Evolutionary conservation across 2,797 vertebrate genomes (phyloP).

Genomic region (Pseudocheirus occidentalis): DNA sequence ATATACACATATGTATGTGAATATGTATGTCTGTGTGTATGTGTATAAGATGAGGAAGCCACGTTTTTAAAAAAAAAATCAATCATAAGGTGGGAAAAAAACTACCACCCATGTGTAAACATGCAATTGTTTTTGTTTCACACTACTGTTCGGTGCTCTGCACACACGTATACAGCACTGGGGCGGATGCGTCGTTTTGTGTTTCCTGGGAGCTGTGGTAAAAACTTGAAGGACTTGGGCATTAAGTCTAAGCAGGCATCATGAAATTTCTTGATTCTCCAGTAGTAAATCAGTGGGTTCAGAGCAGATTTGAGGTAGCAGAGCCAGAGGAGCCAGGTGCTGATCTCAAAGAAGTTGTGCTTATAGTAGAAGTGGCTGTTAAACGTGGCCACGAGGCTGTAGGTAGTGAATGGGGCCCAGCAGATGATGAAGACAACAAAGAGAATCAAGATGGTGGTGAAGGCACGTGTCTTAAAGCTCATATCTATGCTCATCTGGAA

Average conservation of each 20-base stretch:
- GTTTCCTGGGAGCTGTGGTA: conserved; percentile 94
- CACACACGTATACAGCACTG: conserved; percentile 96
- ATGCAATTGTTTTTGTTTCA: conserved; percentile 79
- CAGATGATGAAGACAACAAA: conserved; percentile 96
- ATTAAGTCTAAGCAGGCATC: conserved; percentile 97
- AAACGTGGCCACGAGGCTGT: conserved; percentile 95
- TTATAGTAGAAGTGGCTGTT: conserved; percentile 92
- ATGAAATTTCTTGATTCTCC: conserved; percentile 99
- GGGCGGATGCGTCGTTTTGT: conserved; percentile 94
- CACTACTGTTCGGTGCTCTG: conserved; percentile 93
- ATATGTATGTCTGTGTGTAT: not conserved
- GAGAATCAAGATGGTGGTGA: conserved; percentile 98
- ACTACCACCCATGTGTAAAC: conserved; percentile 29
- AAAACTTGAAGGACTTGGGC: conserved; percentile 97
- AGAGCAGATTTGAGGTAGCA: conserved; percentile 99
- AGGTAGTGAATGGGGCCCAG: conserved; percentile 96
- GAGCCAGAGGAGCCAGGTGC: conserved; percentile 97
- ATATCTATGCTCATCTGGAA: conserved; percentile 99
- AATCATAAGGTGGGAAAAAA: conserved; percentile 62
- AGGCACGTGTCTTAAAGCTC: conserved; percentile 99
- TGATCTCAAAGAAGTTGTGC: conserved; percentile 96
- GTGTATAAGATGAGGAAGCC: conserved; percentile 74
- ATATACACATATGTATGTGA: not conserved
- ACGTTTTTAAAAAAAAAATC: conserved; percentile 72
- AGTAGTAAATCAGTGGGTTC: conserved; percentile 99